Evolutionary conservation across 1,140 invertebrate species (phyloP), one percentile per base, ranked within the genome.

Genomic region (Teleogryllus occipitalis): DNA sequence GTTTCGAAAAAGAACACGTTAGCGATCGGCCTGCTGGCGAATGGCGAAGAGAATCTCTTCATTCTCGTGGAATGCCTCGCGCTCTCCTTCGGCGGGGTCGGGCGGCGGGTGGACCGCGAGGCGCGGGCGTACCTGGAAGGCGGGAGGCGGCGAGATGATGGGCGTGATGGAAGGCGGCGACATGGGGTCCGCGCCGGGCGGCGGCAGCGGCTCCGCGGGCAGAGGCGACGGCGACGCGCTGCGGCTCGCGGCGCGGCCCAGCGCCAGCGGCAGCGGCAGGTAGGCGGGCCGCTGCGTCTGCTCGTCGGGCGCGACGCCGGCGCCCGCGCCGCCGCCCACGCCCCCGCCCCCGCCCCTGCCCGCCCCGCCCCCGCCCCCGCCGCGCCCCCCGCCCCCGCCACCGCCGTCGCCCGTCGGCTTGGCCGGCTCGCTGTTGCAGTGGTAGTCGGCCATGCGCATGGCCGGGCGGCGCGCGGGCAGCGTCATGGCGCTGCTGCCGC

Each of bases 121-220:
- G 15, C 49, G 15, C 8, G 15, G 90, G 89, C 49, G 49, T 15
- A 54, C 49, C 49, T 54, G 49, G 82, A 90, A 90, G 0, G 90
- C 90, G 5, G 89, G 90, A 1, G 90, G 90, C 14, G 90, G 90
- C 46, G 90, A 90, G 79, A 90, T 90, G 80, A 90, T 90, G 8
- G 89, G 89, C 0, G 89, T 90, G 22, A 89, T 83, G 18, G 88
- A 87, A 8, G 89, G 89, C 39, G 89, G 89, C 1, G 89, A 88
- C 49, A 87, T 86, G 0, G 87, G 86, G 75, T 89, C 86, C 27
- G 21, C 22, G 10, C 10, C 15, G 10, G 49, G 49, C 49, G 49
- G 49, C 8, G 49, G 49, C 49, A 54, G 15, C 15, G 49, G 49
- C 49, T 54, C 49, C 49, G 15, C 49, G 49, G 49, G 49, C 48